Evolutionary conservation across 1,140 invertebrate genomes (phyloP).

Genomic region (Coenobita brevimanus): DNA sequence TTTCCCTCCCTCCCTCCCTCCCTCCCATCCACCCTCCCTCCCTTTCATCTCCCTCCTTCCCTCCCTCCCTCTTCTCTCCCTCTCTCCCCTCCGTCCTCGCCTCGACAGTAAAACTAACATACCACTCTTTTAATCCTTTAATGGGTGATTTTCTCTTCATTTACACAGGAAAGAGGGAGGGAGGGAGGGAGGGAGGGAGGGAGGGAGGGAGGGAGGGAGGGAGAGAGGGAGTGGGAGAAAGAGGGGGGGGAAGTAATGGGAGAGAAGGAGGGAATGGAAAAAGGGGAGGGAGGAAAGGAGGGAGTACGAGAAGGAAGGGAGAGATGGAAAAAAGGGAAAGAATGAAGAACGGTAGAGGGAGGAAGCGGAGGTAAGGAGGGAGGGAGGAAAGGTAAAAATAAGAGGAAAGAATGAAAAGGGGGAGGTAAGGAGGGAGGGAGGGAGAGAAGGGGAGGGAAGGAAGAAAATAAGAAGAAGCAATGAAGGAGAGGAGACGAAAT

Average conservation of each 20-base stretch:
- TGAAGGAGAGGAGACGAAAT: no score
- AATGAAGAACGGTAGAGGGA: no score
- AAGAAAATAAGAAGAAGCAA: no score
- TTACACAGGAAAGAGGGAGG: slow-evolving; percentile 11
- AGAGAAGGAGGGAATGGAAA: not conserved
- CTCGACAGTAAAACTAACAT: slow-evolving; percentile 39
- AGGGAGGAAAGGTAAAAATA: no score
- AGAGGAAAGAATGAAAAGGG: no score
- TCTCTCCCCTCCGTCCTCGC: not conserved
- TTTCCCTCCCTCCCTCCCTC: not conserved
- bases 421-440: no score
- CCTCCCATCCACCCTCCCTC: not conserved
- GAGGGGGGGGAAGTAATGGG: no score
- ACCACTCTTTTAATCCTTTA: slow-evolving; percentile 41
- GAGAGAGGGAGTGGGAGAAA: not conserved
- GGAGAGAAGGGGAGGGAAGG: no score
- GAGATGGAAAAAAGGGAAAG: no score
- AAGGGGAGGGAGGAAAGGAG: not conserved
- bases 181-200: not conserved
- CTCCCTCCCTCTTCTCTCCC: not conserved
- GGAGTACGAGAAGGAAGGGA: not conserved
- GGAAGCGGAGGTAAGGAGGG: no score
- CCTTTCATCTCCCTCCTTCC: not conserved
- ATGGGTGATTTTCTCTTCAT: slow-evolving; percentile 40
- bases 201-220: not conserved